Base-by-base conservation (phyloP, 2,797 vertebrate species). In the Arctocebus calabarensis region DNA sequence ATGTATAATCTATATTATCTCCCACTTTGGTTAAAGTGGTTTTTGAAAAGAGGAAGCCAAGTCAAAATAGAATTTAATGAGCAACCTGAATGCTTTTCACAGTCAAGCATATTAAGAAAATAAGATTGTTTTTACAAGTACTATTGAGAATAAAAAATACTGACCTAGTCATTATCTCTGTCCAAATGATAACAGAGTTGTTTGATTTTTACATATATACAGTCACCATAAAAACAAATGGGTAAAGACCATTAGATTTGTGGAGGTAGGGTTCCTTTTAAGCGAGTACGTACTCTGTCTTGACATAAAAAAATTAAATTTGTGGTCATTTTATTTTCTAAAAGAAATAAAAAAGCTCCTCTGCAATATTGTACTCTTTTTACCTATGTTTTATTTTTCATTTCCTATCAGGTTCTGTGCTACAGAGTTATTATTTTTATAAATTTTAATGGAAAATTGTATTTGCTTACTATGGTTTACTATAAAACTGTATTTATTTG, bases 291-390 rank as follows among this genome's bases (percentile, higher is more conserved):
- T n/a, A 74, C 12, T 64, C 55, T 43, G 40, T 43, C 22, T 74
- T 79, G 57, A 37, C 3, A 89, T 68, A 73, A 90, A 64, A 16
- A 90, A 94, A 89, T 66, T 86, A 25, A 89, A 71, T 83, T 92
- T 29, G 16, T 25, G 45, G 13, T 17, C 77, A 57, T 75, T 91
- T 91, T 57, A 57, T 70, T 73, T 94, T 6, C 2, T 78, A 61
- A 64, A 82, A 71, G 52, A 48, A 81, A 94, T 64, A 59, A 73
- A 79, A 94, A 59, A 52, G 1, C 2, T 66, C 8, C 45, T 22
- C 5, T 57, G 0, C 40, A 62, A 40, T 40, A 85, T 16, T 77
- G 20, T 79, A 55, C 11, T 17, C 0, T 66, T 77, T 40, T 83
- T 61, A 90, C 1, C 27, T 55, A n/a, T 55, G 1, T n/a, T 48